A percentile compares a stretch with the other conserved stretches of the same genome.
Evolutionary conservation across 2,888 invertebrate genomes (phyloP).

Genomic region (Sturmia bella): DNA sequence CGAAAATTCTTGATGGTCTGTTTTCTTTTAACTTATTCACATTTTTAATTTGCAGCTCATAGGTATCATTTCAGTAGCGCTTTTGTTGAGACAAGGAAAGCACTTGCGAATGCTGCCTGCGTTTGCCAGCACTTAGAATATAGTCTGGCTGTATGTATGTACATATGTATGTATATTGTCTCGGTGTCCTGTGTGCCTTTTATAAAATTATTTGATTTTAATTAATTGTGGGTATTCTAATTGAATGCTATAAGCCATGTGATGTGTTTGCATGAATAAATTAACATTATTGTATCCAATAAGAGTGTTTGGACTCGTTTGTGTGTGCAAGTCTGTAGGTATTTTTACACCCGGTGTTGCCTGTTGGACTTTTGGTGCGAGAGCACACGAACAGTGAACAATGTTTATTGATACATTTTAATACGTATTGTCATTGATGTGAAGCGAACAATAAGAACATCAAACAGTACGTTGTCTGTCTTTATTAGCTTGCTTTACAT

Average conservation of each 20-base stretch:
- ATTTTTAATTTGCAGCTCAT: background rate
- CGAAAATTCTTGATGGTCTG: constrained; percentile 40
- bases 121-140: background rate
- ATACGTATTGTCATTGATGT: constrained; percentile 8
- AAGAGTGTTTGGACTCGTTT: background rate
- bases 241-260: constrained; percentile 63
- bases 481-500: constrained; percentile 1
- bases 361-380: constrained; percentile 17
- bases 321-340: background rate
- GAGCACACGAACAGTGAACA: background rate
- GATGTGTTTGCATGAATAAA: constrained; percentile 61
- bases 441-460: background rate
- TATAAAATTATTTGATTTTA: constrained; percentile 66
- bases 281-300: constrained; percentile 44
- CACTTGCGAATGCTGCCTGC: constrained; percentile 13
- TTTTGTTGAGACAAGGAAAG: constrained; percentile 23
- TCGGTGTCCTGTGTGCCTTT: constrained; percentile 40
- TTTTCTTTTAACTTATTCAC: background rate
- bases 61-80: background rate
- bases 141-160: constrained; percentile 37
- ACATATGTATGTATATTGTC: too few species aligned
- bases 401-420: constrained; percentile 18
- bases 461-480: background rate
- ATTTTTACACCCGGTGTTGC: background rate
- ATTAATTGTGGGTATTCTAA: constrained; percentile 70